Evolutionary conservation across 2,113 vertebrate genomes (phyloP), one percentile per base, ranked within the genome.

Genomic region (Puntigrus tetrazona): DNA sequence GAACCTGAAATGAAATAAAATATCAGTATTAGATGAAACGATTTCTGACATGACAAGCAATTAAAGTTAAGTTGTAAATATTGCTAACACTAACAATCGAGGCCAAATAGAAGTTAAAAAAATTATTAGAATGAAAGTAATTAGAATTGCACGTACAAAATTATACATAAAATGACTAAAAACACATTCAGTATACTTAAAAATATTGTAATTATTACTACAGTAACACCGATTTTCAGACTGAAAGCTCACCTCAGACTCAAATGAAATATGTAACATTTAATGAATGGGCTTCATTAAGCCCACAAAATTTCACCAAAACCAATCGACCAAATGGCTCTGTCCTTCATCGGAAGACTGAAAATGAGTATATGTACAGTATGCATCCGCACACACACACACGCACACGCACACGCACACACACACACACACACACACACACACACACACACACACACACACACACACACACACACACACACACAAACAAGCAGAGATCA

Each of bases 281-380:
- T 31, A 67, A 34, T 67, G 63, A 16, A 67, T 7, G 18, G 18
- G 63, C 4, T 65, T 29, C 63, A 65, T 4, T 29, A 67, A 34
- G 1, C 14, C 8, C 29, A 34, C 63, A 67, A 9, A 34, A 55
- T 55, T 22, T 41, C 10, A n/a, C 20, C 22, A 41, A 41, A 70
- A 70, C 34, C 38, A 20, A 70, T 41, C 29, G 29, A 20, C 16
- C 63, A 20, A 67, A 67, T 34, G 31, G 29, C 29, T 65, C 20
- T 41, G 67, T 41, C 67, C 36, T 70, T 72, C 69, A 41, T 43
- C 69, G 25, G 69, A 43, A 72, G 41, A 72, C 3, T 72, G n/a
- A 25, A 70, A 72, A 25, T 0, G 18, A 36, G 16, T 36, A 22
- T 22, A 36, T 36, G 18, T 69, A 22, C 65, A 69, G 18, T 11